Conservation (phyloP, 2,113 vertebrate species). For the Ardeotis arabs region DNA sequence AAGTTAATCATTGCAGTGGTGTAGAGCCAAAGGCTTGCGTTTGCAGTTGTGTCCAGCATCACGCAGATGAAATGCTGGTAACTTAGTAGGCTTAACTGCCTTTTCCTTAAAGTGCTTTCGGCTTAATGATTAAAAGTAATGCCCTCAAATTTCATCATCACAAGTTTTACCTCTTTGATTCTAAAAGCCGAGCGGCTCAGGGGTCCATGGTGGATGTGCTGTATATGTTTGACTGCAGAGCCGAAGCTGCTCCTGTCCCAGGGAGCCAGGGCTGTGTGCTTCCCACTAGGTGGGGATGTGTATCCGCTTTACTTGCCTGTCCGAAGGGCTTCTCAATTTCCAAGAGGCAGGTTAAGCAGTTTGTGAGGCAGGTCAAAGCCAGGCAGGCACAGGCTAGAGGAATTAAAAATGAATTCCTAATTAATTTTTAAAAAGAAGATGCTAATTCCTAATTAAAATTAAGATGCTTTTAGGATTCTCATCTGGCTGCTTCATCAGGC, state of each 20-base stretch:
- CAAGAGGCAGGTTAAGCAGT: neutral
- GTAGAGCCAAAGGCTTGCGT: neutral
- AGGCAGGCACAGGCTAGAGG: neutral
- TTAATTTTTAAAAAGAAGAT: neutral
- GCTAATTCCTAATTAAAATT: neutral
- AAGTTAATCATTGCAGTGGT: neutral
- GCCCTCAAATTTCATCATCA: neutral
- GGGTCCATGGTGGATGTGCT: neutral
- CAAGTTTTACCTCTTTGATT: neutral
- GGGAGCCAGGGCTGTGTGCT: neutral
- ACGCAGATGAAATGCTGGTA: neutral
- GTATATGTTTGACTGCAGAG: no score
- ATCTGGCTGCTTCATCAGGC: neutral
- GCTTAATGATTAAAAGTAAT: neutral
- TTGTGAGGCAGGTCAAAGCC: neutral
- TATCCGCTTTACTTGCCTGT: neutral
- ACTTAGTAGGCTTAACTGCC: neutral
- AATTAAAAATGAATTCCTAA: neutral
- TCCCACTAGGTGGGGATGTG: slow-evolving; percentile 53
- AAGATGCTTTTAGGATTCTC: neutral
- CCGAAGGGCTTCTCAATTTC: rapidly evolving
- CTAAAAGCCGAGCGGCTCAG: neutral
- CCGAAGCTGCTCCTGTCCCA: rapidly evolving
- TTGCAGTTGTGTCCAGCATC: neutral
- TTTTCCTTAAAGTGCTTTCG: neutral